phyloP scores from a whole-genome alignment of 2,888 invertebrate species.

The Autographa gamma region DNA sequence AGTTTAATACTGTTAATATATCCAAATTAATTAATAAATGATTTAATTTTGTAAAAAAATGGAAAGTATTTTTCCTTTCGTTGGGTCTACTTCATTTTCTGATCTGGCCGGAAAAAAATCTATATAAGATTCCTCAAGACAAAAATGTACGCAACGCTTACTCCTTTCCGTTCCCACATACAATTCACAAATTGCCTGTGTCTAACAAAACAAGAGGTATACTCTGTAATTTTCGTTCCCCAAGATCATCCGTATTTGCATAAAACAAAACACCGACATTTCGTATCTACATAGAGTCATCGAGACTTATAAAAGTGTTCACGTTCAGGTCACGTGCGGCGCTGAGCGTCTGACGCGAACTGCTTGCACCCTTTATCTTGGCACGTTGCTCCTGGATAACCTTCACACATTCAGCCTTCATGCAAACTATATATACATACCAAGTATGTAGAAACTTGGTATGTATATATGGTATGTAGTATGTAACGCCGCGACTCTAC shows the following conservation, averaged over 20 bases:
- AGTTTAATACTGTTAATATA: no score
- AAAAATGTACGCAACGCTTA: background rate
- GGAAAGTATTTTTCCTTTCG: no score
- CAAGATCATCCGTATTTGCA: background rate
- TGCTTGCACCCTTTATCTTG: slow-evolving; percentile 43
- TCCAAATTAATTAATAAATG: no score
- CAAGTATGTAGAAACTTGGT: slow-evolving; percentile 14
- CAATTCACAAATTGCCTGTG: background rate
- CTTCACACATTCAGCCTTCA: slow-evolving; percentile 32
- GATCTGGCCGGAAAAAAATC: background rate
- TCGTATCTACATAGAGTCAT: slow-evolving; percentile 35
- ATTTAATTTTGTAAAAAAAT: no score
- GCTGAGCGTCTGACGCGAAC: slow-evolving; percentile 38
- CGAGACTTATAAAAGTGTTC: slow-evolving; percentile 27
- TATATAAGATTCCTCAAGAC: background rate
- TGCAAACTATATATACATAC: no score
- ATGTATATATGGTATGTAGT: background rate
- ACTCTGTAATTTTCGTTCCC: background rate
- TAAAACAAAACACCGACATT: slow-evolving; percentile 20
- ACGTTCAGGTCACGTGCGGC: slow-evolving; percentile 42
- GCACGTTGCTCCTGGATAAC: slow-evolving; percentile 37
- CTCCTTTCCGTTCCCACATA: background rate
- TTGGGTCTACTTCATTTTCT: no score
- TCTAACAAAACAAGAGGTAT: background rate
- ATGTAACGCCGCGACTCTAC: background rate